These are phyloP conservation scores for Xestia ashworthii DNA, from an alignment of 2,888 invertebrate species.

Conservation along the genomic window DNA sequence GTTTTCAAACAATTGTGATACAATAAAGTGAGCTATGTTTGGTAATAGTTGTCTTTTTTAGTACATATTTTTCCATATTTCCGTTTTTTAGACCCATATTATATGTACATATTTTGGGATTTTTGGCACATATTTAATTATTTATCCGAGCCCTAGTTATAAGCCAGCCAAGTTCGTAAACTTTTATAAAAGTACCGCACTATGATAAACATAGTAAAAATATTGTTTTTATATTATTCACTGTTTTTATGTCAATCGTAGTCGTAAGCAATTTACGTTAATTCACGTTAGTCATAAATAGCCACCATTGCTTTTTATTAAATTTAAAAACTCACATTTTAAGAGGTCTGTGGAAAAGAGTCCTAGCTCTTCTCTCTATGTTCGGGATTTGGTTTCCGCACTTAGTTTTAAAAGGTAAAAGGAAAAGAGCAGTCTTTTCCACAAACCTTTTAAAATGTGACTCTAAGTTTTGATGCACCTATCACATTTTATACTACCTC, in stretches of 20 bases:
- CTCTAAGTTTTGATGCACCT: neutral
- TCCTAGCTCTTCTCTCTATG: no score
- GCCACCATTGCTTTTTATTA: neutral
- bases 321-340: neutral
- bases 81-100: no score
- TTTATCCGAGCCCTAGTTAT: no score
- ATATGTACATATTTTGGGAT: no score
- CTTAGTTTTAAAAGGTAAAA: no score
- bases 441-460: neutral
- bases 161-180: neutral
- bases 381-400: no score
- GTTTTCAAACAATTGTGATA: no score
- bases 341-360: no score
- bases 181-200: neutral
- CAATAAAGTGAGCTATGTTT: no score
- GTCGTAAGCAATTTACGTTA: neutral
- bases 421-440: neutral
- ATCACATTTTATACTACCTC: neutral
- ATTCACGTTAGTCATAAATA: neutral
- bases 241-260: neutral
- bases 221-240: conserved; percentile 7
- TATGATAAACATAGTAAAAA: conserved; percentile 9
- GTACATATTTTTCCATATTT: no score
- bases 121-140: no score
- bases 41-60: no score